Conservation (phyloP, 1,140 invertebrate genomes). For the Heliconius melpomene region DNA sequence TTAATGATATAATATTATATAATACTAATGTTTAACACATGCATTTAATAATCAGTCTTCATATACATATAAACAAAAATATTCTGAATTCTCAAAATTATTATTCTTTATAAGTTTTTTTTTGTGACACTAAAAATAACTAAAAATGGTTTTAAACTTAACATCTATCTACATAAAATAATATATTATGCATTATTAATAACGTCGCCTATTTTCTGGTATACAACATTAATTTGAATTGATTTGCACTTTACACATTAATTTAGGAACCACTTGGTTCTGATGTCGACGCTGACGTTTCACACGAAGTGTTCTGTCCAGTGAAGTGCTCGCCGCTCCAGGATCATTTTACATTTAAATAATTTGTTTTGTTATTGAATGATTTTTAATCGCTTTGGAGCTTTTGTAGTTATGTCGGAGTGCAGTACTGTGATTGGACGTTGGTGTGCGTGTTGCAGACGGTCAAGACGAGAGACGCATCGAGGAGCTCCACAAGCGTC, state of each 20-base stretch:
- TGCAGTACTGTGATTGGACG: background rate
- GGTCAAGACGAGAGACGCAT: constrained; percentile 96
- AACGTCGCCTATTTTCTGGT: background rate
- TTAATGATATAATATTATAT: background rate
- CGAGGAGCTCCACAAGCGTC: constrained; percentile 96
- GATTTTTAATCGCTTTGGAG: no score
- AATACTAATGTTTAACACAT: background rate
- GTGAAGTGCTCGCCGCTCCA: background rate
- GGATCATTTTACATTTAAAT: background rate
- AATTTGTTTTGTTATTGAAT: background rate
- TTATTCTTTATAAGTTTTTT: no score
- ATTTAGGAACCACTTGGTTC: constrained; percentile 13
- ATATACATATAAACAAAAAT: no score
- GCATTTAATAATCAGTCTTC: background rate
- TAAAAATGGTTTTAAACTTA: no score
- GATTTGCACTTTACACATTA: background rate
- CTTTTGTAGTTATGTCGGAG: background rate
- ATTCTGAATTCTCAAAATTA: no score
- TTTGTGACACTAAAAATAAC: background rate
- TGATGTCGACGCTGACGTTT: constrained; percentile 13
- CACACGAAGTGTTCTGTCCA: background rate
- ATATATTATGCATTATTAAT: background rate
- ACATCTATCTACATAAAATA: no score
- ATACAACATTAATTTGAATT: background rate
- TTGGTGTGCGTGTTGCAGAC: constrained; percentile 74